Percentiles rank a stretch among this genome's conserved stretches.
Conservation (phyloP, 2,888 invertebrate species). For the Eupithecia subumbrata region DNA sequence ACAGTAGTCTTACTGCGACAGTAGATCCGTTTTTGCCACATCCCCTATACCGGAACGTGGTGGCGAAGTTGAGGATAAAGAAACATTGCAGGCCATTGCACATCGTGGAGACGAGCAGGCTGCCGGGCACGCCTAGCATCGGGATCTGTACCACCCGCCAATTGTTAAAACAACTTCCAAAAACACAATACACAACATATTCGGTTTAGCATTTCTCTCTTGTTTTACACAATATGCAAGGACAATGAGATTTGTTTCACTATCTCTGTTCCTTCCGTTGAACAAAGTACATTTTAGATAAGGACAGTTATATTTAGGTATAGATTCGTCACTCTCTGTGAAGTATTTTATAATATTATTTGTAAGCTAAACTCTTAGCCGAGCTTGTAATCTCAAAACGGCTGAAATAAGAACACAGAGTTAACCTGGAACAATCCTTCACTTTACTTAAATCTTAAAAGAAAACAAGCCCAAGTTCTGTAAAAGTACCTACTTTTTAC, state of each 20-base stretch:
- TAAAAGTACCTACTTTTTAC: neutral
- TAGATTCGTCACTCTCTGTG: neutral
- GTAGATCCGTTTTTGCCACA: constrained; percentile 98
- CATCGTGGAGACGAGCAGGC: constrained; percentile 73
- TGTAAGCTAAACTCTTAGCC: neutral
- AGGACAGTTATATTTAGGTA: neutral
- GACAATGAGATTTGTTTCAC: neutral
- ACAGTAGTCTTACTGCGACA: constrained; percentile 91
- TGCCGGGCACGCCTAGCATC: constrained; percentile 68
- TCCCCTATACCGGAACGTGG: constrained; percentile 91
- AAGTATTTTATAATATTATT: neutral
- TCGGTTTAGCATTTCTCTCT: neutral
- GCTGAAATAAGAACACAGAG: neutral
- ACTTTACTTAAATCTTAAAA: neutral
- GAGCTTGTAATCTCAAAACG: neutral
- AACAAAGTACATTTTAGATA: neutral
- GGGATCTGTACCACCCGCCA: constrained; percentile 69
- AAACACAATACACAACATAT: neutral
- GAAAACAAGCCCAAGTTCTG: neutral
- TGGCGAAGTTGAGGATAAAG: constrained; percentile 87
- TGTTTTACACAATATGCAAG: neutral
- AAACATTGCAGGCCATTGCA: constrained; percentile 86
- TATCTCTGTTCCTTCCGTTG: neutral
- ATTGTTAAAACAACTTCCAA: neutral
- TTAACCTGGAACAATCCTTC: neutral